Percentiles rank a stretch among this genome's conserved stretches.
phyloP scores from a whole-genome alignment of 2,113 vertebrate species.

The Gila orcuttii region DNA sequence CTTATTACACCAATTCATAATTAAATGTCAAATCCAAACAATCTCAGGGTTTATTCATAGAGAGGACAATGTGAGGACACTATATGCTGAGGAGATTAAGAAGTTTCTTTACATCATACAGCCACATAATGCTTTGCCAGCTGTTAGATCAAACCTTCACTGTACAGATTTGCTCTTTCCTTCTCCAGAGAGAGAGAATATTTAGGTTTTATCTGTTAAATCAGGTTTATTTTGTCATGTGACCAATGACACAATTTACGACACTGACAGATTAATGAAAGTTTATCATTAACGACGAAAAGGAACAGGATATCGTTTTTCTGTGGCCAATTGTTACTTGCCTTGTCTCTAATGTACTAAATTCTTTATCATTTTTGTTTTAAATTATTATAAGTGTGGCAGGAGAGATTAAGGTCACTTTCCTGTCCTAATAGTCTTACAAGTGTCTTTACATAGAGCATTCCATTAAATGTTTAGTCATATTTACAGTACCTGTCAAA shows the following conservation, averaged over 20 bases:
- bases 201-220: slow-evolving; percentile 25
- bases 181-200: background rate
- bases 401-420: background rate
- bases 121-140: slow-evolving; percentile 4
- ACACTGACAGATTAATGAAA: slow-evolving; percentile 24
- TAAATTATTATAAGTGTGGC: background rate
- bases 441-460: background rate
- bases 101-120: background rate
- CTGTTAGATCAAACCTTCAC: slow-evolving; percentile 5
- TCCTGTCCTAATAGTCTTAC: background rate
- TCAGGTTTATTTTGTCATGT: slow-evolving; percentile 34
- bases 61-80: background rate
- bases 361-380: background rate
- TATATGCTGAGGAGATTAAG: background rate
- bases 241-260: background rate
- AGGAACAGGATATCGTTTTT: background rate
- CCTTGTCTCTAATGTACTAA: slow-evolving; percentile 11
- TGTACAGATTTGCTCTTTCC: background rate
- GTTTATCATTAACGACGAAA: background rate
- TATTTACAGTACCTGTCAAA: background rate
- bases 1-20: slow-evolving; percentile 9
- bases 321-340: background rate
- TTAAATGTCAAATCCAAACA: slow-evolving; percentile 37
- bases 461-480: background rate
- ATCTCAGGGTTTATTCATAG: background rate